Evolutionary conservation across 2,888 invertebrate species (phyloP).

Genomic region (Drosophila macrothrix): DNA sequence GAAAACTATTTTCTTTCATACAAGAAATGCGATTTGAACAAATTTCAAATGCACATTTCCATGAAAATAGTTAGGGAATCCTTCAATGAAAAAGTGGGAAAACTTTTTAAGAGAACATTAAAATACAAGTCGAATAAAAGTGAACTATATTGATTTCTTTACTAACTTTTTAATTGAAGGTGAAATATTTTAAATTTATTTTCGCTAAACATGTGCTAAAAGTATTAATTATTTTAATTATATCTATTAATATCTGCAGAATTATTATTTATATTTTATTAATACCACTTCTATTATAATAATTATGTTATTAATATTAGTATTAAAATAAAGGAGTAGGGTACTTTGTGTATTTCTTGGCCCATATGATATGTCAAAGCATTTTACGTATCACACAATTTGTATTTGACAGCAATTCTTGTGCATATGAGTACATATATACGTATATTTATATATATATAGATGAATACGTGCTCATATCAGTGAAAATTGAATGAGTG

Average conservation of each 20-base stretch:
- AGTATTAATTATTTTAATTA: too few species aligned
- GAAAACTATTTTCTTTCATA: background rate
- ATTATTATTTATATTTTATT: background rate
- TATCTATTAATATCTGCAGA: background rate
- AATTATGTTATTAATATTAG: background rate
- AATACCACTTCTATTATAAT: background rate
- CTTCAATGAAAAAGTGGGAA: background rate
- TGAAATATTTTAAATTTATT: background rate
- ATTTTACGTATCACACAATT: slow-evolving; percentile 60
- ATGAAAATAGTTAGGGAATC: background rate
- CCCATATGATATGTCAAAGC: slow-evolving; percentile 33
- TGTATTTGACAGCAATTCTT: slow-evolving; percentile 51
- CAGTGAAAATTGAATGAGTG: slow-evolving; percentile 76
- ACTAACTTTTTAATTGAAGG: background rate
- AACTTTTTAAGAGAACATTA: background rate
- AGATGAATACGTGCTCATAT: slow-evolving; percentile 15
- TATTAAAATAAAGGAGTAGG: slow-evolving; percentile 17
- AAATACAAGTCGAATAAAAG: background rate
- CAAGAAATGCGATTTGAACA: background rate
- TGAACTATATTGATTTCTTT: background rate
- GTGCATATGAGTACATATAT: slow-evolving; percentile 1
- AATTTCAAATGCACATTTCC: background rate
- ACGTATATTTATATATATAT: background rate
- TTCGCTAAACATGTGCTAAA: background rate
- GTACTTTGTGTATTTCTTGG: slow-evolving; percentile 24